A percentile compares a stretch with the other conserved stretches of the same genome.
These are phyloP conservation scores for Ptychodera flava DNA, from an alignment of 35 echinoderm and acorn worm species.

Conservation along the genomic window DNA sequence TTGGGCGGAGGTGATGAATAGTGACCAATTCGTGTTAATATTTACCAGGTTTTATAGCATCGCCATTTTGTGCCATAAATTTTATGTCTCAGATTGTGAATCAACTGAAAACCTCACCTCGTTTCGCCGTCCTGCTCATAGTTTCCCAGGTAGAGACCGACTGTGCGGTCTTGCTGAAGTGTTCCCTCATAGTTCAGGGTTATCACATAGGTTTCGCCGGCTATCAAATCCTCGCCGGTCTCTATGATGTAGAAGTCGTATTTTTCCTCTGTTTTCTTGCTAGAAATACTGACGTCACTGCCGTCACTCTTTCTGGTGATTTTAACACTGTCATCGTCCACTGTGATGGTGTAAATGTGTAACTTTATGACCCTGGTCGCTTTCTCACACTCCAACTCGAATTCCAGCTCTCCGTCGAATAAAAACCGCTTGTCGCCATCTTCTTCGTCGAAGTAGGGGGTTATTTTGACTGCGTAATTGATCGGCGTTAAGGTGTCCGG, in stretches of 20 bases:
- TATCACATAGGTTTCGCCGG: not conserved
- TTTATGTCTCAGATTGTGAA: too few relatives aligned
- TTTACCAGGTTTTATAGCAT: too few relatives aligned
- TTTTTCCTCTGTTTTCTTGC: not conserved
- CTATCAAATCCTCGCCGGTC: not conserved
- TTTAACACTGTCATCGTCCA: not conserved
- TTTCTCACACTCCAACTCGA: not conserved
- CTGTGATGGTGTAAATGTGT: not conserved
- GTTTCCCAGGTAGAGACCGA: not conserved
- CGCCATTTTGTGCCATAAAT: too few relatives aligned
- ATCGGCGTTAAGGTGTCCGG: not conserved
- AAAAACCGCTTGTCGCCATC: not conserved
- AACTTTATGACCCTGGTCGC: not conserved
- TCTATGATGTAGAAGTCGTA: conserved; percentile 1
- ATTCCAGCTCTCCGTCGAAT: not conserved
- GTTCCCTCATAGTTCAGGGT: not conserved
- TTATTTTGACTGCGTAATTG: not conserved
- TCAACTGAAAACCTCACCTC: too few relatives aligned
- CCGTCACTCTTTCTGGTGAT: not conserved
- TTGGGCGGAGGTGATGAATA: too few relatives aligned
- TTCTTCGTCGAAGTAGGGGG: not conserved
- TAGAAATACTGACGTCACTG: not conserved
- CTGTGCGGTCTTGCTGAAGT: not conserved
- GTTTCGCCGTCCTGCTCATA: not conserved
- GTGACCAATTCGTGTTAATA: too few relatives aligned